A percentile compares a stretch with the other conserved stretches of the same genome.
Evolutionary conservation across 2,113 vertebrate species (phyloP).

Genomic region (Motacilla tschutschensis): DNA sequence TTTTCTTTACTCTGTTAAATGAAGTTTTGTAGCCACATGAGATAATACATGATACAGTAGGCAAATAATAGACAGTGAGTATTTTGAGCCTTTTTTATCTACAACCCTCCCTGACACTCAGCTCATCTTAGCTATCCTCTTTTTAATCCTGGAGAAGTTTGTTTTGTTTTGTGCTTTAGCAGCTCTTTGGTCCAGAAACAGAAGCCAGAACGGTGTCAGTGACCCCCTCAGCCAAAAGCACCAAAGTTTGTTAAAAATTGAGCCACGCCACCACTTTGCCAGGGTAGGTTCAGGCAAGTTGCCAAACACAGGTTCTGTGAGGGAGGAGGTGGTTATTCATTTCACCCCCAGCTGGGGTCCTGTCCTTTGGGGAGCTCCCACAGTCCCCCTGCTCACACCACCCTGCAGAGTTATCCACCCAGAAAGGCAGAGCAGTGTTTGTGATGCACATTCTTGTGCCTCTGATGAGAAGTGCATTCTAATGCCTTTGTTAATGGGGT

Average conservation of each 20-base stretch:
- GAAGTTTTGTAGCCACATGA: background rate
- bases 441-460: background rate
- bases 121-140: background rate
- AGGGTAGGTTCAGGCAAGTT: background rate
- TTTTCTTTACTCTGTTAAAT: background rate
- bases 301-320: background rate
- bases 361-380: background rate
- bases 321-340: background rate
- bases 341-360: background rate
- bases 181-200: background rate
- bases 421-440: background rate
- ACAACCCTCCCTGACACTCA: background rate
- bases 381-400: background rate
- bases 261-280: background rate
- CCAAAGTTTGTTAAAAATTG: background rate
- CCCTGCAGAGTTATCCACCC: background rate
- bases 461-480: background rate
- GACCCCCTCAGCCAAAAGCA: background rate
- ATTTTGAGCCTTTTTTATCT: background rate
- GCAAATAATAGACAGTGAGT: background rate
- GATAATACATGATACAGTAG: background rate
- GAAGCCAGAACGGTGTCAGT: rapidly evolving
- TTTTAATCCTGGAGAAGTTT: background rate
- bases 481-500: background rate
- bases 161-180: background rate